Conservation (phyloP, 2,888 invertebrate species). For the Meloe dianella region DNA sequence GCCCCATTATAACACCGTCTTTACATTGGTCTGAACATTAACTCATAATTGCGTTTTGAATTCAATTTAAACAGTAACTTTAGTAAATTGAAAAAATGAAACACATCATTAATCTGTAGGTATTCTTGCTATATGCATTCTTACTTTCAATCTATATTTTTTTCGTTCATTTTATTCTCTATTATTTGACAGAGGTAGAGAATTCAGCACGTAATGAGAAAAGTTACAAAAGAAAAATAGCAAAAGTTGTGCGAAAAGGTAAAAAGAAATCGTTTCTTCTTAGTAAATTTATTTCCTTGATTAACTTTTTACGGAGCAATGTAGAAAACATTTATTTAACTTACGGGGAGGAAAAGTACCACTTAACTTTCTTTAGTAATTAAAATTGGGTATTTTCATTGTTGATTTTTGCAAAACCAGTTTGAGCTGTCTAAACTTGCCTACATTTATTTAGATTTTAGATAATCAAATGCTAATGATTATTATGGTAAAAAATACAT, state of each 20-base stretch:
- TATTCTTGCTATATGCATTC: not conserved
- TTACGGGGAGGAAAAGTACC: slow-evolving; percentile 23
- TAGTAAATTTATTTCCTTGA: slow-evolving; percentile 53
- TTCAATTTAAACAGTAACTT: slow-evolving; percentile 37
- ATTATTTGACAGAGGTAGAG: slow-evolving; percentile 44
- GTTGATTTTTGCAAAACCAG: not conserved
- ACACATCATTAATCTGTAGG: slow-evolving; percentile 31
- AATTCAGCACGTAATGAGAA: slow-evolving; percentile 54
- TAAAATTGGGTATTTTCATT: slow-evolving; percentile 20
- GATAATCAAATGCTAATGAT: too few species aligned
- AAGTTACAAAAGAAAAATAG: slow-evolving; percentile 53
- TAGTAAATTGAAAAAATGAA: slow-evolving; percentile 40
- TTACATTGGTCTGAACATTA: too few species aligned
- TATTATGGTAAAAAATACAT: not conserved
- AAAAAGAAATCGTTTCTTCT: slow-evolving; percentile 46
- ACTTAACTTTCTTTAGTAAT: slow-evolving; percentile 28
- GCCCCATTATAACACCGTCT: too few species aligned
- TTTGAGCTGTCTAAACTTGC: not conserved
- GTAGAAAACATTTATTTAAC: slow-evolving; percentile 41
- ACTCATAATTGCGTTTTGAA: not conserved
- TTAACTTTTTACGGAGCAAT: slow-evolving; percentile 48
- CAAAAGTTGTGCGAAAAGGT: slow-evolving; percentile 51
- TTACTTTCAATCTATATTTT: slow-evolving; percentile 23
- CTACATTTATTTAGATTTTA: too few species aligned
- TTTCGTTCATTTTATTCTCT: slow-evolving; percentile 36